Percentiles rank a stretch among this genome's conserved stretches.
These are phyloP conservation scores for Petrocephalus schoutedeni DNA, from an alignment of 2,797 vertebrate species.

Conservation along the genomic window DNA sequence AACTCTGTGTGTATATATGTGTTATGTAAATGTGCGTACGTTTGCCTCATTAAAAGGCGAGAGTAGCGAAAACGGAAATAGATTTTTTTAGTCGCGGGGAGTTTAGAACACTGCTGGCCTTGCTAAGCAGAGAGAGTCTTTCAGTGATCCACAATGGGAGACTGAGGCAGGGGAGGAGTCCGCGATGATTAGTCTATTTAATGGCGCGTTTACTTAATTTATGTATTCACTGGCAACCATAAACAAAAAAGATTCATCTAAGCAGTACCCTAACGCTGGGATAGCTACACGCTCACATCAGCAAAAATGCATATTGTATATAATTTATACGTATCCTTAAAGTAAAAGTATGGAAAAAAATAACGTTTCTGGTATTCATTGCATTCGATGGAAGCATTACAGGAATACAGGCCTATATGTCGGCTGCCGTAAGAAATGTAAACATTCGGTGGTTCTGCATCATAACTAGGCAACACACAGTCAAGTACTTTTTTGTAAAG, in stretches of 20 bases:
- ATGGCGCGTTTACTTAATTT: constrained; percentile 77
- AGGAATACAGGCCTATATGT: background rate
- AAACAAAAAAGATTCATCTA: constrained; percentile 63
- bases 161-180: constrained; percentile 75
- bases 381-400: background rate
- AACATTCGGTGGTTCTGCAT: background rate
- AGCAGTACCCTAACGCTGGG: constrained; percentile 54
- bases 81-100: constrained; percentile 42
- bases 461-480: background rate
- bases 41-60: background rate
- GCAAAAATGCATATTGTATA: constrained; percentile 2
- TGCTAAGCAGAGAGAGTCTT: constrained; percentile 57
- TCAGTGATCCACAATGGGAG: constrained; percentile 73
- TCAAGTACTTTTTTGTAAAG: background rate
- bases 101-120: constrained; percentile 46
- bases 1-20: background rate
- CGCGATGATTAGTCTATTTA: constrained; percentile 75
- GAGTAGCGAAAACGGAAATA: constrained; percentile 46
- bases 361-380: background rate
- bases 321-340: background rate
- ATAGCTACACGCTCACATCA: constrained; percentile 28
- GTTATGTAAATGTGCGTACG: background rate
- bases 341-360: background rate
- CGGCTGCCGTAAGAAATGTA: background rate
- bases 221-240: constrained; percentile 72